Base-by-base conservation (phyloP, 2,113 vertebrate species). In the Zapornia atra region DNA sequence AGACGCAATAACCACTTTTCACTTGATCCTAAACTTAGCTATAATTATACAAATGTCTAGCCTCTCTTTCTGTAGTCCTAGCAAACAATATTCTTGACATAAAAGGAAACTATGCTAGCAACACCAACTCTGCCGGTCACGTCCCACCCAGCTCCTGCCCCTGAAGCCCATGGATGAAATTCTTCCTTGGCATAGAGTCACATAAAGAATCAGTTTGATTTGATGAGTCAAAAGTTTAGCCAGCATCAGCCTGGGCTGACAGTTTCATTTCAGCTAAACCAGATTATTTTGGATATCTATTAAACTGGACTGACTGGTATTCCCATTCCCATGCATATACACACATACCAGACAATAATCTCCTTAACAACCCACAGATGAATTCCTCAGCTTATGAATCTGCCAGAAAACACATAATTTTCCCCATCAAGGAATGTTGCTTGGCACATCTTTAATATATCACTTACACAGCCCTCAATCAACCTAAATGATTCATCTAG, bases 351-450 rank as follows among this genome's bases (percentile, higher is more conserved):
- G 91, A 87, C 88, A 94, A 92, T 56, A 91, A 91, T 92, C 92
- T 94, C 88, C 86, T 89, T 92, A 94, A 94, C 81, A 87, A 87
- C 89, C 78, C 94, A 69, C 94, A 95, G 78, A 92, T 85, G 72
- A 92, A 96, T 95, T 95, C 88, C 88, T 94, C 26, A 76, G 57
- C 31, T 90, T 94, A 86, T 80, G 95, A 91, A 96, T 95, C 96
- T 94, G 88, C 96, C 96, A 96, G 89, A 95, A 95, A 93, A 80
- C 88, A 92, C 91, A 91, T 95, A 84, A 95, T 96, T 94, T 97
- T 93, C 94, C 48, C 82, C 91, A 94, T 95, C 94, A 92, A 96
- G 89, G 96, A 97, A 96, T 95, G 96, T 69, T 94, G 88, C 71
- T 93, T 95, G 96, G 86, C 88, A 94, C 73, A 77, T 91, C 91